Evolutionary conservation across 23 tunicate species (phyloP).

Genomic region (Phallusia fumigata): DNA sequence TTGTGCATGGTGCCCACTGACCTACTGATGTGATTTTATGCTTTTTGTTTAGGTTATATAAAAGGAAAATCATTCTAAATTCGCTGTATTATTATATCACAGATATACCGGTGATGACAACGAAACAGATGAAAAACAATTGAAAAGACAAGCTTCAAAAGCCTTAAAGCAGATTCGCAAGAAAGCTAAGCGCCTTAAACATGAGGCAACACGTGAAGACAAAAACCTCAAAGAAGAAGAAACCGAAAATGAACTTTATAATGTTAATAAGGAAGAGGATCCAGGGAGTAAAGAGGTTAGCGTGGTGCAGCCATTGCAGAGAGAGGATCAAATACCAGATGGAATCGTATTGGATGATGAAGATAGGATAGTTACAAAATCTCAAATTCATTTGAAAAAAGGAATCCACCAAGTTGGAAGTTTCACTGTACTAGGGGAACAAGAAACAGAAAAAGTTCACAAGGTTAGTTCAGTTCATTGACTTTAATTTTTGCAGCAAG

Average conservation of each 20-base stretch:
- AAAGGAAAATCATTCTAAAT: no score
- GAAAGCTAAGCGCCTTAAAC: constrained; percentile 4
- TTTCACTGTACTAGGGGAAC: constrained; percentile 14
- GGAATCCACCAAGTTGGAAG: constrained; percentile 19
- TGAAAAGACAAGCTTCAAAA: constrained; percentile 1
- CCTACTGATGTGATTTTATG: no score
- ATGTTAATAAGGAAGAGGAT: neutral
- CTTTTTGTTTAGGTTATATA: no score
- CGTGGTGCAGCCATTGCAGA: neutral
- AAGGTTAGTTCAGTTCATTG: neutral
- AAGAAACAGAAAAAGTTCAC: neutral
- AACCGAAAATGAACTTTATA: neutral
- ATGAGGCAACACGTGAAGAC: neutral
- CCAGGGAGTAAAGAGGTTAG: neutral
- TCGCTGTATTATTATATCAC: no score
- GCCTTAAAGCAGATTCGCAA: neutral
- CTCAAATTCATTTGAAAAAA: neutral
- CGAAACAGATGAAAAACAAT: neutral
- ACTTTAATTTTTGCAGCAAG: no score
- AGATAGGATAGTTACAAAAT: neutral
- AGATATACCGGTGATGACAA: constrained; percentile 15
- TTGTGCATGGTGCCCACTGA: no score
- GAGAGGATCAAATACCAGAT: neutral
- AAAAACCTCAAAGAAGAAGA: neutral
- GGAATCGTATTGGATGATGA: neutral